Evolutionary conservation across 2,888 invertebrate genomes (phyloP).

Genomic region (Poecilobothrus nobilitatus): DNA sequence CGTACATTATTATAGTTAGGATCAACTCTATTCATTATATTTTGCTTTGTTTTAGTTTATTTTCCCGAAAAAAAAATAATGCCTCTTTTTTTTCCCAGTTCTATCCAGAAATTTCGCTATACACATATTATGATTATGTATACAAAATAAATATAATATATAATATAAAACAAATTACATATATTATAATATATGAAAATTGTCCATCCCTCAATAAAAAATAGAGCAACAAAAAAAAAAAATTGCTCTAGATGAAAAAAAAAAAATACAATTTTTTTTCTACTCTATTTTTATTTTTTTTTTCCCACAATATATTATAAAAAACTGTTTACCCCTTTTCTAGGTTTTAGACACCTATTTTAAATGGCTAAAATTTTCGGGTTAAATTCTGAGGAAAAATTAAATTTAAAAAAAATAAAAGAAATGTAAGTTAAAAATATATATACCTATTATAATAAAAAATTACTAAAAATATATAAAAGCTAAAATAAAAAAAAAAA

Average conservation of each 20-base stretch:
- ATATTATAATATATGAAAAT: conserved; percentile 3
- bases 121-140: background rate
- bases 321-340: conserved; percentile 1
- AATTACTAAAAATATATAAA: no score
- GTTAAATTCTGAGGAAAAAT: background rate
- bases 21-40: background rate
- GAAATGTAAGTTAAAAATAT: background rate
- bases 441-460: no score
- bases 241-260: background rate
- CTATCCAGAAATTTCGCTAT: background rate
- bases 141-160: background rate
- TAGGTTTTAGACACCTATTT: background rate
- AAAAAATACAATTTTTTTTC: background rate
- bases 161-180: background rate
- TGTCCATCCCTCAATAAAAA: conserved; percentile 6
- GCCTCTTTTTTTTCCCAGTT: background rate
- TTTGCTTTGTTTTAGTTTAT: background rate
- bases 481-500: background rate
- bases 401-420: background rate
- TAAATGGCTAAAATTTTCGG: background rate
- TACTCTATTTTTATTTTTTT: background rate
- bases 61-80: background rate
- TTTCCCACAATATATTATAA: no score
- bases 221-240: background rate
- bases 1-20: background rate